These are phyloP conservation scores for Archilochus colubris DNA, from an alignment of 2,113 vertebrate genomes.

Conservation along the genomic window DNA sequence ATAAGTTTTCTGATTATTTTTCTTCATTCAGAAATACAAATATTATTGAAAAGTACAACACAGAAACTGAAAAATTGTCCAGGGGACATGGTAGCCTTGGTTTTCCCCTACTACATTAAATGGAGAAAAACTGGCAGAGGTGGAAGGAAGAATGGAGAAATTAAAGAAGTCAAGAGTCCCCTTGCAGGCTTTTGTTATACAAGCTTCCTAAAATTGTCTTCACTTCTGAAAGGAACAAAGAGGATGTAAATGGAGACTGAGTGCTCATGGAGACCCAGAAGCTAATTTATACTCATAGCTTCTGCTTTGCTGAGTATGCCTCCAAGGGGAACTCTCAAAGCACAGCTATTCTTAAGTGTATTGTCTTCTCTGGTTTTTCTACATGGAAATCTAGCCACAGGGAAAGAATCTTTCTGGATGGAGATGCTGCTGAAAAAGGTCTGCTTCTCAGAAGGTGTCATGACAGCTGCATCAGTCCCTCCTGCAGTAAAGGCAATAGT, in stretches of 20 bases:
- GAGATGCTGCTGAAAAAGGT: neutral
- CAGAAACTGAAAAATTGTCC: neutral
- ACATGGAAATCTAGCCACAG: neutral
- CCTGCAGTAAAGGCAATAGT: neutral
- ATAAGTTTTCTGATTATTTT: neutral
- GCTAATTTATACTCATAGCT: neutral
- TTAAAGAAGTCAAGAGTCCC: neutral
- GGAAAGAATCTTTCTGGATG: neutral
- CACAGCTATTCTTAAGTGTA: neutral
- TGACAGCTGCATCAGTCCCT: neutral
- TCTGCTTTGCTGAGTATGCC: neutral
- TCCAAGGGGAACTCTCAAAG: neutral
- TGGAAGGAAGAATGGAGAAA: neutral
- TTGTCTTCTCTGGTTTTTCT: neutral
- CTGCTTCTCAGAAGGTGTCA: neutral
- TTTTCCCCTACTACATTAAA: neutral
- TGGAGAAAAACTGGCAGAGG: neutral
- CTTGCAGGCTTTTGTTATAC: neutral
- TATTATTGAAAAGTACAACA: neutral
- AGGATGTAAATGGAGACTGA: neutral
- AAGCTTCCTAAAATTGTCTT: neutral
- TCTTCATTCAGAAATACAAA: neutral
- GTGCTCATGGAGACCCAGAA: neutral
- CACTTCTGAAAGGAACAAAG: neutral
- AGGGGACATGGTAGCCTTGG: no score